Base-by-base conservation (phyloP, 1,140 invertebrate genomes). In the Ooceraea biroi region DNA sequence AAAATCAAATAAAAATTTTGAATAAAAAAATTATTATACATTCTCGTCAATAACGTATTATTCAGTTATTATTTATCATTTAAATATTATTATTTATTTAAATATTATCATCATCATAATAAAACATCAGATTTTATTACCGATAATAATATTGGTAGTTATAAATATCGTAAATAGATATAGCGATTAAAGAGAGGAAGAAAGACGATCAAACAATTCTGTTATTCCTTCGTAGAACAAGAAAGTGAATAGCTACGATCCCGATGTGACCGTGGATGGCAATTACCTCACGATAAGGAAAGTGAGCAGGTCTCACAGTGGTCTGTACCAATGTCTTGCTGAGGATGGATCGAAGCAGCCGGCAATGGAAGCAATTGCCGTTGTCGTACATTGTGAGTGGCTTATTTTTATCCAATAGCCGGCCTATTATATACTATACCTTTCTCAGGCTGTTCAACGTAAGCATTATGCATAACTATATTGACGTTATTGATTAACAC, bases 281-380 rank as follows among this genome's bases (percentile, higher is more conserved):
- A 89, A 89, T 22, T 71, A 61, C 10, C 78, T 92, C n/a, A 85
- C 77, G 7, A 91, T 94, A 48, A 83, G 57, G 19, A 92, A 91
- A 22, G 90, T 89, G 2, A 91, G 80, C n/a, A 92, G 83, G 71
- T 88, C 90, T 55, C 44, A 91, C 52, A 68, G 71, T 8, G 92
- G 92, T n/a, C 44, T 57, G 10, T 93, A 93, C 85, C 89, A 90
- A 25, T 93, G 93, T 71, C 78, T 93, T 5, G 90, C 83, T n/a
- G 93, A 93, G 11, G 87, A 87, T 50, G 85, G 83, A 8, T 61
- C 65, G 8, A 10, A 68, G 0, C 61, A 69, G 0, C 91, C 91
- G n/a, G 83, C 87, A 1, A 8, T 83, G 8, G 90, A 86, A 17
- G 48, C 61, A 0, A 91, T 91, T 66, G 85, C 78, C 46, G 82